Evolutionary conservation across 2,888 invertebrate genomes (phyloP), one percentile per base, ranked within the genome.

Genomic region (Xiphydria camelus): DNA sequence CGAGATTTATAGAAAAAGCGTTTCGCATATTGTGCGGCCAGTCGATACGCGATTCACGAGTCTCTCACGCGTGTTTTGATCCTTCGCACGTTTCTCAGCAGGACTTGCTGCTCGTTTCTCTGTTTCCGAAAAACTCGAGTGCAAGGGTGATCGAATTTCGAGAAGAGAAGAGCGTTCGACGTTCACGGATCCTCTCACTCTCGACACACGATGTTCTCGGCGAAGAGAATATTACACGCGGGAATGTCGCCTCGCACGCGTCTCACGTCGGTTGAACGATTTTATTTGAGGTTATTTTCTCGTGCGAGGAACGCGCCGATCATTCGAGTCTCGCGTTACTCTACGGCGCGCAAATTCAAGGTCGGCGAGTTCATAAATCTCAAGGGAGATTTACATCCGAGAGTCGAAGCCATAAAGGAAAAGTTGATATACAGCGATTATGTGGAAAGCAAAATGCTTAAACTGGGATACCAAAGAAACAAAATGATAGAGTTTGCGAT

Each of bases 201-300:
- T 14, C 22, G 25, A 1, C 10, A 1, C 31, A 15, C 2, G n/a
- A 41, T 41, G 41, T 12, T 41, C 18, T 41, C 33, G 5, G 32
- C 33, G 6, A 22, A 34, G 22, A 41, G 33, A 33, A 23, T 33
- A 10, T 33, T 41, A 22, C 18, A 41, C 41, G 9, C 32, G 23
- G 33, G 7, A 34, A n/a, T 41, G 34, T 12, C 14, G 22, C 7
- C 41, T 25, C 33, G 41, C n/a, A 21, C 4, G 10, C 10, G 10
- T n/a, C n/a, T n/a, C n/a, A n/a, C 14, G 4, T 29, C 4, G 23
- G 31, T 34, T 0, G 23, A 14, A n/a, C 18, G 23, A 25, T 10
- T 14, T 21, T 12, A 18, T 73, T 77, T 77, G 61, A 78, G 78
- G 78, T 78, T 79, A 78, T 73, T 69, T 70, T 67, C n/a, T n/a